phyloP scores from a whole-genome alignment of 2,113 vertebrate species.

The Camelus dromedarius region DNA sequence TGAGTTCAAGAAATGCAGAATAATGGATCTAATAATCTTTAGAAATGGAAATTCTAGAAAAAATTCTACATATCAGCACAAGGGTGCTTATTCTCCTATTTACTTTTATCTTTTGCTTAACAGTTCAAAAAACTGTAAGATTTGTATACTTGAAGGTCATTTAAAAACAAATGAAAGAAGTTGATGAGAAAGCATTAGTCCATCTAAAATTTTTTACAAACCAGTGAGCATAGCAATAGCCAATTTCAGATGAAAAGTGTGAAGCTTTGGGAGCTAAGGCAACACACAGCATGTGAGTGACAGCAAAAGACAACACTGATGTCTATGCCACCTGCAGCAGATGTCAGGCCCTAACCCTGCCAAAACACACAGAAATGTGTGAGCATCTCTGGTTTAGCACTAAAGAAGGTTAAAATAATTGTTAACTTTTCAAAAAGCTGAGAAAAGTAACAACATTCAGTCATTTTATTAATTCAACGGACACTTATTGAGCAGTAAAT shows the following conservation, averaged over 20 bases:
- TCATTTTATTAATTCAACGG: slow-evolving; percentile 44
- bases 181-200: slow-evolving; percentile 48
- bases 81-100: neutral
- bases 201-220: slow-evolving; percentile 47
- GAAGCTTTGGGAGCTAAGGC: slow-evolving; percentile 27
- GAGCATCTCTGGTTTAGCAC: neutral
- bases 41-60: neutral
- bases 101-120: slow-evolving; percentile 26
- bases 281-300: slow-evolving; percentile 40
- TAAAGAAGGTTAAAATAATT: slow-evolving; percentile 22
- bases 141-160: neutral
- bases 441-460: neutral
- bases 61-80: neutral
- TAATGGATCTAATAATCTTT: neutral
- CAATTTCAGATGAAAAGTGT: slow-evolving; percentile 32
- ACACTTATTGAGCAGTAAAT: slow-evolving; percentile 37
- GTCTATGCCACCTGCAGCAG: neutral
- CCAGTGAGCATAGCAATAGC: neutral
- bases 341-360: slow-evolving; percentile 28
- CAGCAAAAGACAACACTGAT: slow-evolving; percentile 34
- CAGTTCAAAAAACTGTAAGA: slow-evolving; percentile 36
- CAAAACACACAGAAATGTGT: slow-evolving; percentile 33
- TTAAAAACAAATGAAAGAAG: slow-evolving; percentile 43
- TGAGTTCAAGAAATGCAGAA: slow-evolving; percentile 48
- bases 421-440: neutral